Conservation (phyloP, 2,797 vertebrate genomes). For the Dryobates pubescens region DNA sequence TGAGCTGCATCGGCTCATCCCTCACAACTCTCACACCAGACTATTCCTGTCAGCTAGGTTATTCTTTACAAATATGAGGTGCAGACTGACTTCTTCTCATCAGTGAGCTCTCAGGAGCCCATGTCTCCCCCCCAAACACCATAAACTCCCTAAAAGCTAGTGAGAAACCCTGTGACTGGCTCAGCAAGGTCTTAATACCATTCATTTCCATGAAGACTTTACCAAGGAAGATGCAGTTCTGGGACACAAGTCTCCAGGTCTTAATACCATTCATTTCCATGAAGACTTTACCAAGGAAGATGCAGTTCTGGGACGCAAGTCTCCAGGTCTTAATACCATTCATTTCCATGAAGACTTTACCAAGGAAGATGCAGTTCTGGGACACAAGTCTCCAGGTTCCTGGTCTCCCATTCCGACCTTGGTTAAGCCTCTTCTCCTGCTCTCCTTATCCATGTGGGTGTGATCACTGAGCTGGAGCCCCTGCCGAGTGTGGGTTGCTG, state of each 20-base stretch:
- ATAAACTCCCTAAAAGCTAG: fast-evolving
- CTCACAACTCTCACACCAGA: neutral
- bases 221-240: neutral
- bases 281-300: neutral
- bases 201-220: neutral
- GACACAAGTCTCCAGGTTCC: neutral
- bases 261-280: neutral
- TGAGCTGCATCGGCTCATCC: neutral
- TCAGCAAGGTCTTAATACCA: fast-evolving
- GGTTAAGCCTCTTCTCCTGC: neutral
- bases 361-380: neutral
- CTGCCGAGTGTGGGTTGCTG: neutral
- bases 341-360: neutral
- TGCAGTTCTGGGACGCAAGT: neutral
- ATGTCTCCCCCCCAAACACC: neutral
- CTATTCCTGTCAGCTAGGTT: neutral
- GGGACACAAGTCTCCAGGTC: neutral
- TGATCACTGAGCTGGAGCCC: neutral
- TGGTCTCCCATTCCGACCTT: neutral
- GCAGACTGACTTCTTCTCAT: neutral
- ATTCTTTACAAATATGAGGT: neutral
- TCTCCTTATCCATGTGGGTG: neutral
- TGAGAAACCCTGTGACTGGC: neutral
- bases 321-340: neutral
- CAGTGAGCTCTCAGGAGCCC: neutral